phyloP scores from a whole-genome alignment of 2,888 invertebrate species.

The Epistrophella euchroma region DNA sequence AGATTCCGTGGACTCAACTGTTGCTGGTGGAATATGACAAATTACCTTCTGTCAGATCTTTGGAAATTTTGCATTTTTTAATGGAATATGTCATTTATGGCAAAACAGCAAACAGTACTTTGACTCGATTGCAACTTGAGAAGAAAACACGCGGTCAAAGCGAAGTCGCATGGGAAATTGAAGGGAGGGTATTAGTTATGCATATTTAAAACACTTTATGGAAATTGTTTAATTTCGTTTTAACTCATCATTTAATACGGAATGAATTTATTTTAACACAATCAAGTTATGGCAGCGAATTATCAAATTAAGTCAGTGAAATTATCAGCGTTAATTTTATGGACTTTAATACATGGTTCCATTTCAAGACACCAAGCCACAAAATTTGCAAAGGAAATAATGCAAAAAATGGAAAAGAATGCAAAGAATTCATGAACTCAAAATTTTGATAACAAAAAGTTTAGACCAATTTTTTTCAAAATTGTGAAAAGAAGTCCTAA shows the following conservation, averaged over 20 bases:
- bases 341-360: too few species aligned
- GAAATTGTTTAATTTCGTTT: not conserved
- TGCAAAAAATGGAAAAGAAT: too few species aligned
- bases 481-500: too few species aligned
- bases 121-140: slow-evolving; percentile 29
- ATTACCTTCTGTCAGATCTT: slow-evolving; percentile 55
- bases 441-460: too few species aligned
- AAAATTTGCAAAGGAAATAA: too few species aligned
- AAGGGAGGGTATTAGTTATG: not conserved
- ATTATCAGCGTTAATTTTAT: too few species aligned
- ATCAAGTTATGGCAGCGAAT: not conserved
- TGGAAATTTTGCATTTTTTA: slow-evolving; percentile 53
- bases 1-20: slow-evolving; percentile 60
- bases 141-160: slow-evolving; percentile 3
- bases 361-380: too few species aligned
- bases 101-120: slow-evolving; percentile 66
- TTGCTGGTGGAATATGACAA: slow-evolving; percentile 53
- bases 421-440: too few species aligned
- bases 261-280: not conserved
- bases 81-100: slow-evolving; percentile 42
- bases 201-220: not conserved
- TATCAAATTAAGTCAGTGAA: not conserved
- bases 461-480: too few species aligned
- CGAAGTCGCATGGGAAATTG: not conserved
- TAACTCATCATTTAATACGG: not conserved